Evolutionary conservation across 1,140 invertebrate species (phyloP), one percentile per base, ranked within the genome.

Genomic region (Lordiphosa stackelbergi): DNA sequence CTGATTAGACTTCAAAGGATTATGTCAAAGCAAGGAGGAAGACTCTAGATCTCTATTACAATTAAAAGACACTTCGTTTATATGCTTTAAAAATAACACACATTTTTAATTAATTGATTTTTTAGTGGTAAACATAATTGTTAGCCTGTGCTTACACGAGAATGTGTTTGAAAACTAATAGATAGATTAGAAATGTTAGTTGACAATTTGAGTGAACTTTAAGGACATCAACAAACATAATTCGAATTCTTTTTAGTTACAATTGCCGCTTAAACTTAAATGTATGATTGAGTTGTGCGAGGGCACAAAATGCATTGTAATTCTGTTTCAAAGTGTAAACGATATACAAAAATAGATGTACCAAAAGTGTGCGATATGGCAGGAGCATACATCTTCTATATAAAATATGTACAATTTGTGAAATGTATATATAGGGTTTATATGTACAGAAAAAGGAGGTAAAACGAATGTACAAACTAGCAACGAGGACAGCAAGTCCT

Each of bases 331-430:
- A 35, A 56, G 54, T 70, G 66, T 81, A 81, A 81, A 81, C 42
- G 55, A 69, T 73, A 71, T 81, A 79, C 59, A 83, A 75, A 79
- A 81, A 83, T 73, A 64, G 54, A 71, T 73, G 38, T 45, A 16
- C 31, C 9, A 42, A 46, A 12, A 31, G 7, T 46, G 24, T 31
- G 10, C 43, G 43, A 46, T 46, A 46, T 46, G 43, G 43, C 43
- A 46, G 24, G 11, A 46, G 43, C 12, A 34, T 45, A 46, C 31
- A 31, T 46, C 9, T 19, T 19, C 2, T 62, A 56, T 46, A 12
- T 58, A 59, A 11, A 51, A 31, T n/a, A n/a, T 31, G 6, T 31
- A 31, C 28, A 31, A 31, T 8, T 31, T 1, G 7, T 31, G 7
- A 31, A 31, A 31, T 53, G 41, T 62, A 55, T 56, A 49, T 42